Evolutionary conservation across 2,888 invertebrate genomes (phyloP).

Genomic region (Sepiola atlantica): DNA sequence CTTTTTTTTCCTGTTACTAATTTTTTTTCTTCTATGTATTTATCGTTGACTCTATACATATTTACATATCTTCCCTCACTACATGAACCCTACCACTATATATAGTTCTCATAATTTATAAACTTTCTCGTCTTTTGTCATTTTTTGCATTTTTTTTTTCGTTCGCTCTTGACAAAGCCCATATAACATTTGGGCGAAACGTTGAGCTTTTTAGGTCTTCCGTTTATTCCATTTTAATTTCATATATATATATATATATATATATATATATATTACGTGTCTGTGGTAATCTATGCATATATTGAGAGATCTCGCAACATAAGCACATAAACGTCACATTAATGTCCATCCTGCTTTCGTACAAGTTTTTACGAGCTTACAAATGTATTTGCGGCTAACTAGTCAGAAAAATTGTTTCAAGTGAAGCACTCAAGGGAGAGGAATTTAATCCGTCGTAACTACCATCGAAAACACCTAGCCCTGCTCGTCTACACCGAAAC

Average conservation of each 20-base stretch:
- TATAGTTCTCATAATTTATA: too few species aligned
- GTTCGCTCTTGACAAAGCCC: too few species aligned
- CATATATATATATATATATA: not conserved
- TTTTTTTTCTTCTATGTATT: not conserved
- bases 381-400: not conserved
- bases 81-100: too few species aligned
- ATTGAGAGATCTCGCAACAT: not conserved
- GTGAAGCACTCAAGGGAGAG: not conserved
- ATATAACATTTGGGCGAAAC: too few species aligned
- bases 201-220: too few species aligned
- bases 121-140: too few species aligned
- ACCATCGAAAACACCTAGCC: not conserved
- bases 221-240: too few species aligned
- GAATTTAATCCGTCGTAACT: not conserved
- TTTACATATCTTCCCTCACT: too few species aligned
- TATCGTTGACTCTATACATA: not conserved
- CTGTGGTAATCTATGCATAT: not conserved
- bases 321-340: not conserved
- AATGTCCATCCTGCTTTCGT: not conserved
- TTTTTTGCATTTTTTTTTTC: too few species aligned
- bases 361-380: not conserved
- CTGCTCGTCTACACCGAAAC: not conserved
- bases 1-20: not conserved
- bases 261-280: not conserved
- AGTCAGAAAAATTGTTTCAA: not conserved